Percentiles rank a stretch among this genome's conserved stretches.
These are phyloP conservation scores for Pogoniulus pusillus DNA, from an alignment of 2,797 vertebrate species.

Conservation along the genomic window DNA sequence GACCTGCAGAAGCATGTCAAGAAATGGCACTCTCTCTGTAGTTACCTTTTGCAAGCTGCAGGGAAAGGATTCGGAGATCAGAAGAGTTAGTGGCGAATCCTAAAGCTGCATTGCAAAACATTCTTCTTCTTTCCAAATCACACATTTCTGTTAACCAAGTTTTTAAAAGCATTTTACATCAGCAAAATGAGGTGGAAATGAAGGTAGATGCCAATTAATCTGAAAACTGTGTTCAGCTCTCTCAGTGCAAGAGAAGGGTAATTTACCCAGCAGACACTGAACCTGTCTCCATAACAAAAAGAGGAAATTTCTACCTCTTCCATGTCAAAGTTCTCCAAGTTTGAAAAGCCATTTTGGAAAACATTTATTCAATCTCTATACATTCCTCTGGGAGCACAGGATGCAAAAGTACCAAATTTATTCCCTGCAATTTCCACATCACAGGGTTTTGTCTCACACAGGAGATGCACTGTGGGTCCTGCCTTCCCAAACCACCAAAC, in stretches of 20 bases:
- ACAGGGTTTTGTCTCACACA: background rate
- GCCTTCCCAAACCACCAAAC: background rate
- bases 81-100: background rate
- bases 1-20: background rate
- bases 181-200: background rate
- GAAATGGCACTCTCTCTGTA: background rate
- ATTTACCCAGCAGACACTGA: background rate
- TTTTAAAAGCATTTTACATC: background rate
- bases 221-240: background rate
- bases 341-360: background rate
- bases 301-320: background rate
- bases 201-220: background rate
- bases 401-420: conserved; percentile 1
- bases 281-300: background rate
- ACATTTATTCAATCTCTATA: conserved; percentile 17
- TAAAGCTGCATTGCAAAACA: background rate
- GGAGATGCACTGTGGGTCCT: background rate
- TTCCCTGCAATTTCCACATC: conserved; percentile 30
- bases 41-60: background rate
- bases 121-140: background rate
- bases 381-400: background rate
- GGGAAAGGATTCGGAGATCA: background rate
- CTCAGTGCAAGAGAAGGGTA: background rate
- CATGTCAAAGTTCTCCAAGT: background rate
- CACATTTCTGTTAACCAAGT: background rate